Percentiles rank a stretch among this genome's conserved stretches.
These are phyloP conservation scores for Coleophora deauratella DNA, from an alignment of 2,888 invertebrate species.

Conservation along the genomic window DNA sequence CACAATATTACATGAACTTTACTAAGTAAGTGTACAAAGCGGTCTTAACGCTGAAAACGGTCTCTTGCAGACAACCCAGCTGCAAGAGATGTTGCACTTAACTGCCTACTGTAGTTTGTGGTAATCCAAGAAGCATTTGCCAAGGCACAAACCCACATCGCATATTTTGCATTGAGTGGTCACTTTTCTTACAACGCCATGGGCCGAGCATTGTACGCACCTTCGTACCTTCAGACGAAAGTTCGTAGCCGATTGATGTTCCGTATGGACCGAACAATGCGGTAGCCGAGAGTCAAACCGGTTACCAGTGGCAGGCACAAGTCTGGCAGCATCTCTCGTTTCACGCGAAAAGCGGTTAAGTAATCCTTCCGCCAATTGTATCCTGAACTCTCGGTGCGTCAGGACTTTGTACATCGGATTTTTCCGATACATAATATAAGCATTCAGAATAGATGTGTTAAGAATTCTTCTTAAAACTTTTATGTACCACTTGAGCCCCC, in stretches of 20 bases:
- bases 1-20: too few relatives aligned
- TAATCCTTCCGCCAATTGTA: slow-evolving; percentile 1
- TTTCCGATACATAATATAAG: neutral
- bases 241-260: neutral
- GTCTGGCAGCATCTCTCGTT: neutral
- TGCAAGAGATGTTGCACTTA: too few relatives aligned
- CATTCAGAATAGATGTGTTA: neutral
- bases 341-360: neutral
- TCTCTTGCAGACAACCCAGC: too few relatives aligned
- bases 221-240: slow-evolving; percentile 1
- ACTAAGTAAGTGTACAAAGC: too few relatives aligned
- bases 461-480: slow-evolving; percentile 3
- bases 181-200: slow-evolving; percentile 1
- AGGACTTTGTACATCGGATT: slow-evolving; percentile 1
- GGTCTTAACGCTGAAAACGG: too few relatives aligned
- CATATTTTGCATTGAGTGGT: slow-evolving; percentile 3
- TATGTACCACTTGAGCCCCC: slow-evolving; percentile 3
- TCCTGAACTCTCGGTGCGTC: slow-evolving; percentile 2
- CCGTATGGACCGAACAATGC: too few relatives aligned
- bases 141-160: slow-evolving; percentile 1
- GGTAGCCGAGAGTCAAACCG: slow-evolving; percentile 1
- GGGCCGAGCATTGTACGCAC: slow-evolving; percentile 1
- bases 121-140: neutral
- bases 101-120: too few relatives aligned
- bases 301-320: neutral